Conservation (phyloP, 2,113 vertebrate species). For the Apistogramma diplotaenia region DNA sequence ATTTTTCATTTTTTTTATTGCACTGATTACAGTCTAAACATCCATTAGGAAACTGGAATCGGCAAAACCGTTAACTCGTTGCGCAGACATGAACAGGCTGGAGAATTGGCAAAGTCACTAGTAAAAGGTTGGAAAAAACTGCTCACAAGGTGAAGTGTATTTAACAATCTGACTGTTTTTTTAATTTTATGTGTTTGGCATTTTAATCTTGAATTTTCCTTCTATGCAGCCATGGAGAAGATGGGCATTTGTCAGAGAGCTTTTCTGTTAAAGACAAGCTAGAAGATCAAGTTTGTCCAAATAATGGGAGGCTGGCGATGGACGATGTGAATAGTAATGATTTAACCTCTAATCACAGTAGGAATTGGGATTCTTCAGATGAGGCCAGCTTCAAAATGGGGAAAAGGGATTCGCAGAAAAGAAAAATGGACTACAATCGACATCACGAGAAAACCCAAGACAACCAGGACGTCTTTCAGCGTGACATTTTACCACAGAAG, state of each 20-base stretch:
- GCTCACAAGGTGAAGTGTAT: constrained; percentile 66
- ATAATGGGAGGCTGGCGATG: background rate
- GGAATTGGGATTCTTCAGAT: constrained; percentile 22
- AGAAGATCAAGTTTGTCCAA: background rate
- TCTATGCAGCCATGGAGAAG: constrained; percentile 35
- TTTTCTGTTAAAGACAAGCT: constrained; percentile 23
- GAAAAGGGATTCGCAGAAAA: background rate
- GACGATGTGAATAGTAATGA: constrained; percentile 43
- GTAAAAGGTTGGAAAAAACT: constrained; percentile 81
- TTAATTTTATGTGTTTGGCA: background rate
- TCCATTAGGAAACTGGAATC: constrained; percentile 82
- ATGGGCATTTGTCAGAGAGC: background rate
- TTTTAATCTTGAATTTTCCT: background rate
- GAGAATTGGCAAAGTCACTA: constrained; percentile 79
- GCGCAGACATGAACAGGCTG: constrained; percentile 77
- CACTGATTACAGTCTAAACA: background rate
- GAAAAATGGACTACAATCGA: background rate
- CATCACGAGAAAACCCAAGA: background rate
- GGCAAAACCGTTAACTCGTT: constrained; percentile 82
- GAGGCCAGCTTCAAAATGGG: background rate
- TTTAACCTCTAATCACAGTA: constrained; percentile 4
- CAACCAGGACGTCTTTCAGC: background rate
- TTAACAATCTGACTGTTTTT: background rate
- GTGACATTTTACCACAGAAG: constrained; percentile 2
- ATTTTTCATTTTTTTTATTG: background rate